Evolutionary conservation across 2,888 invertebrate species (phyloP), one percentile per base, ranked within the genome.

Genomic region (Creontiades dilutus): DNA sequence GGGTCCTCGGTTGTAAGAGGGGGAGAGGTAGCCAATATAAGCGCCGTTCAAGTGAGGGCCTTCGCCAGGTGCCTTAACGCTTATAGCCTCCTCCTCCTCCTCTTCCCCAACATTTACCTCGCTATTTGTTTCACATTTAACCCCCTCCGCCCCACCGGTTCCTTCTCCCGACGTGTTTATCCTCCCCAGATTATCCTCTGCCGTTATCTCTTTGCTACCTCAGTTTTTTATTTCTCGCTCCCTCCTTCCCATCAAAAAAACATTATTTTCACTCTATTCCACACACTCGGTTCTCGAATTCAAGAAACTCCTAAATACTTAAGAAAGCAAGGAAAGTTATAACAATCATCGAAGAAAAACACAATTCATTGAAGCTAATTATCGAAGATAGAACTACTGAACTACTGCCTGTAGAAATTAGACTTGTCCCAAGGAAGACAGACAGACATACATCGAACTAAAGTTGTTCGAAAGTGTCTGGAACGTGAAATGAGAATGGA

Each of bases 121-220:
- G 85, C 85, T 85, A 85, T 85, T 85, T 85, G 85, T 85, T 85
- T 85, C 85, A 61, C 85, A 85, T 85, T 85, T 85, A 85, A 52
- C 48, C 37, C 61, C 85, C 61, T 7, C n/a, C n/a, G n/a, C n/a
- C 47, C 46, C 37, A 16, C 37, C n/a, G 37, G 4, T n/a, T 23
- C 9, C 28, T 16, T 2, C 61, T 11, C 55, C 27, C 61, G 85
- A 85, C 85, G 85, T 85, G 85, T 85, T 85, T 85, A 85, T 85
- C 85, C 85, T 85, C n/a, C 61, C 85, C 61, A 85, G 85, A 85
- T 85, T 85, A 85, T 85, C 85, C 47, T 47, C 46, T 9, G 48
- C 82, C 27, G 47, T 48, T 82, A 47, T 82, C 82, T 82, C 52
- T 68, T 68, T 23, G 68, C 27, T 68, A 23, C 68, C 68, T 68